These are phyloP conservation scores for Jaculus jaculus DNA, from an alignment of 2,113 vertebrate species.

Conservation along the genomic window DNA sequence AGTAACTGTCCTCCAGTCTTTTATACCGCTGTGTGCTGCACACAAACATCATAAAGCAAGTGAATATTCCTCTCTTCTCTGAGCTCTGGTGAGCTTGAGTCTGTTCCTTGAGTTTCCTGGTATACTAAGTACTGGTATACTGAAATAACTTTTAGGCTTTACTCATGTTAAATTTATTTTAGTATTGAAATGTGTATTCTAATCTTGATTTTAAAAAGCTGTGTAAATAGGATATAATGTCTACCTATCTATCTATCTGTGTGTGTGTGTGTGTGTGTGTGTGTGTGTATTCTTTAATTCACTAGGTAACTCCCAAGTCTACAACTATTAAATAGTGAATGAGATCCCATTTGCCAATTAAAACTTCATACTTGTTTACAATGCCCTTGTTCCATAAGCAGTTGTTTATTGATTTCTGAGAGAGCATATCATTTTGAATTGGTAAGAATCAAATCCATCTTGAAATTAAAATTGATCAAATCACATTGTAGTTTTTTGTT, in stretches of 20 bases:
- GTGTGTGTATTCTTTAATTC: too few relatives aligned
- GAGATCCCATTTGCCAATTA: slow-evolving; percentile 28
- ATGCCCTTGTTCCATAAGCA: background rate
- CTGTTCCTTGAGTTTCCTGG: slow-evolving; percentile 1
- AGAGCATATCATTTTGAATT: background rate
- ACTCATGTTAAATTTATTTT: slow-evolving; percentile 1
- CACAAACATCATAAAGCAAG: background rate
- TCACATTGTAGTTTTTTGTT: background rate
- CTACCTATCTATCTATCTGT: too few relatives aligned
- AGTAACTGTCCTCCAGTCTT: slow-evolving; percentile 11
- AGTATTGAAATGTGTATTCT: background rate
- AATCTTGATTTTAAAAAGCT: slow-evolving; percentile 41
- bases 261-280: too few relatives aligned
- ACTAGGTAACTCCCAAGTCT: background rate
- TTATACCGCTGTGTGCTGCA: background rate
- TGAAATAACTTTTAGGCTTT: background rate
- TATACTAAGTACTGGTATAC: too few relatives aligned
- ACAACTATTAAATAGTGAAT: background rate
- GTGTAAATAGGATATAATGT: too few relatives aligned
- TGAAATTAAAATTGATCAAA: slow-evolving; percentile 48
- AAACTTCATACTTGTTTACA: background rate
- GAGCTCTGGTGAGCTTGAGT: background rate
- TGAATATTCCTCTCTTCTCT: background rate
- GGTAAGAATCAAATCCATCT: background rate
- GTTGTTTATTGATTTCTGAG: background rate